Base-by-base conservation (phyloP, 1,140 invertebrate genomes). In the Harlomillsia oculata region DNA sequence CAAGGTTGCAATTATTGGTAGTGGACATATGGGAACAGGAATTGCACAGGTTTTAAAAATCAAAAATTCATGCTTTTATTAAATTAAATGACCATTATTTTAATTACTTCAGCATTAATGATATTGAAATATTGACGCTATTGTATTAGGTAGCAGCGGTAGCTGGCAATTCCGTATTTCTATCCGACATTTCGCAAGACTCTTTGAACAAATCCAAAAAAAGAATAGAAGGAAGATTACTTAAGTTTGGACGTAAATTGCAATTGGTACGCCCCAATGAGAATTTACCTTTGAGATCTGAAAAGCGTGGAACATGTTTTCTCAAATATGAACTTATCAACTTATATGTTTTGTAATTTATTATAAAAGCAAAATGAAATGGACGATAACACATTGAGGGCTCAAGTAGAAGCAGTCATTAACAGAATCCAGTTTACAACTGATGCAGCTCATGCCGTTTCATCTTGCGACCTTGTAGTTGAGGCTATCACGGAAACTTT, bases 11-110 rank as follows among this genome's bases (percentile, higher is more conserved):
- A 78, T 93, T 36, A 83, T 93, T 63, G 89, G 89, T 18, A 81
- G 85, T 59, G 89, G 89, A 18, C 71, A 90, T 1, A 93, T 93
- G 85, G 85, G 85, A n/a, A 81, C 83, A 34, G 84, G 84, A 34
- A 91, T 93, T 68, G 88, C 88, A 40, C 88, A 92, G 79, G 86
- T 88, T 75, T 67, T 66, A 68, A 39, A 28, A n/a, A n/a, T n/a
- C n/a, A n/a, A n/a, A n/a, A n/a, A n/a, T n/a, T n/a, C n/a, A n/a
- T n/a, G n/a, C n/a, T n/a, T n/a, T n/a, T n/a, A n/a, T n/a, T n/a
- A n/a, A n/a, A n/a, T n/a, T n/a, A n/a, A n/a, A n/a, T n/a, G n/a
- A n/a, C n/a, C n/a, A n/a, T n/a, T n/a, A n/a, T n/a, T n/a, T n/a
- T n/a, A n/a, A n/a, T n/a, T n/a, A n/a, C n/a, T n/a, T n/a, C n/a